Percentiles rank a stretch among this genome's conserved stretches.
Conservation (phyloP, 2,888 invertebrate genomes). For the Netelia fuscicornis region DNA sequence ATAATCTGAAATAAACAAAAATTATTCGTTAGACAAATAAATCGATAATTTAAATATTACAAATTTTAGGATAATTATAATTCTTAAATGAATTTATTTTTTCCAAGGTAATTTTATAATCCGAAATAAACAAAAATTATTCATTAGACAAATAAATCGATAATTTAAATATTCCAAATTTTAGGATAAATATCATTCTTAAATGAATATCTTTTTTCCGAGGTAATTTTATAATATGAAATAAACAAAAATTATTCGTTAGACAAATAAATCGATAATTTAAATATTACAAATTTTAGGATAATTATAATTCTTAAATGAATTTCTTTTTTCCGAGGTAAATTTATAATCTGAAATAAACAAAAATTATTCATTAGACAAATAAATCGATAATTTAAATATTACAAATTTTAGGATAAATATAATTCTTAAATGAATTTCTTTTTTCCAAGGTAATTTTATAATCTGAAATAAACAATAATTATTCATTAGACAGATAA, state of each 20-base stretch:
- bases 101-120: conserved; percentile 87
- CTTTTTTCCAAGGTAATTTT: too few species aligned
- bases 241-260: conserved; percentile 46
- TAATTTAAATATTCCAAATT: not conserved
- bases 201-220: conserved; percentile 88
- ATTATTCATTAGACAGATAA: too few species aligned
- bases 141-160: conserved; percentile 47
- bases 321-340: conserved; percentile 92
- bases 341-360: conserved; percentile 50
- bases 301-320: not conserved
- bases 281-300: not conserved
- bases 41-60: not conserved
- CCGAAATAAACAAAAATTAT: too few species aligned
- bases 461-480: too few species aligned
- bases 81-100: conserved; percentile 84
- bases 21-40: conserved; percentile 47
- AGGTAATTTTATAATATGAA: conserved; percentile 85
- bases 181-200: not conserved
- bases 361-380: conserved; percentile 42
- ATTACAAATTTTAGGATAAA: not conserved
- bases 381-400: not conserved
- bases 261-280: not conserved
- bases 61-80: not conserved
- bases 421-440: not conserved
- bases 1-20: not conserved